A percentile compares a stretch with the other conserved stretches of the same genome.
These are phyloP conservation scores for Ceyx erithaca DNA, from an alignment of 2,797 vertebrate genomes.

Conservation along the genomic window DNA sequence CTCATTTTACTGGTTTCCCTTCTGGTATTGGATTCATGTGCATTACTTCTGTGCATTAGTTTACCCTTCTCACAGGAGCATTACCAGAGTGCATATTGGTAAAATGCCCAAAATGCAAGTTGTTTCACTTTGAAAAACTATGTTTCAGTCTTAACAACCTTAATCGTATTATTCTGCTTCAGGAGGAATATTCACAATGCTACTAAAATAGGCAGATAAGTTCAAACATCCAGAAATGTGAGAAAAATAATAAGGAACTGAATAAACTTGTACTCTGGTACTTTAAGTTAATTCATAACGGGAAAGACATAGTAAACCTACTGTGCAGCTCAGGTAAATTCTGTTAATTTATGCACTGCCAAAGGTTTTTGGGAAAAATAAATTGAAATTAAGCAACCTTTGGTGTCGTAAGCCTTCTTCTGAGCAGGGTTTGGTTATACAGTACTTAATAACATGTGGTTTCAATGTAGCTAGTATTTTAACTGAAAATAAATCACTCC, in stretches of 20 bases:
- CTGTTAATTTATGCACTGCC: neutral
- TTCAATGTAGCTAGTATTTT: conserved; percentile 73
- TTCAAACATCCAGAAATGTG: neutral
- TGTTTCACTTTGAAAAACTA: neutral
- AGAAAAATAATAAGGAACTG: neutral
- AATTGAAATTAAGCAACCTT: conserved; percentile 11
- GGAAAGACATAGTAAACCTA: neutral
- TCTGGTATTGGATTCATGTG: neutral
- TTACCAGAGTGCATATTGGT: neutral
- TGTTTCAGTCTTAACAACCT: neutral
- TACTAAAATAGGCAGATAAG: neutral
- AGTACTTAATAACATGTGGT: conserved; percentile 63
- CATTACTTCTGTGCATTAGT: neutral
- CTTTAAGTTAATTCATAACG: neutral
- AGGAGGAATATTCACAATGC: neutral
- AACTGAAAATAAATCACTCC: conserved; percentile 68
- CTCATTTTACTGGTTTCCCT: neutral
- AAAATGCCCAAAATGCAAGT: neutral
- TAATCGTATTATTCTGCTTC: neutral
- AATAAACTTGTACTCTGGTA: neutral
- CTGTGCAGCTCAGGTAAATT: conserved; percentile 5
- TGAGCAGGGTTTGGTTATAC: conserved; percentile 29
- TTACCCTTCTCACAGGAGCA: neutral
- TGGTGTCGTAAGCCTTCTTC: neutral
- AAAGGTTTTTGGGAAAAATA: neutral